Conservation (phyloP, 2,113 vertebrate genomes). For the Rhabdornis inornatus region DNA sequence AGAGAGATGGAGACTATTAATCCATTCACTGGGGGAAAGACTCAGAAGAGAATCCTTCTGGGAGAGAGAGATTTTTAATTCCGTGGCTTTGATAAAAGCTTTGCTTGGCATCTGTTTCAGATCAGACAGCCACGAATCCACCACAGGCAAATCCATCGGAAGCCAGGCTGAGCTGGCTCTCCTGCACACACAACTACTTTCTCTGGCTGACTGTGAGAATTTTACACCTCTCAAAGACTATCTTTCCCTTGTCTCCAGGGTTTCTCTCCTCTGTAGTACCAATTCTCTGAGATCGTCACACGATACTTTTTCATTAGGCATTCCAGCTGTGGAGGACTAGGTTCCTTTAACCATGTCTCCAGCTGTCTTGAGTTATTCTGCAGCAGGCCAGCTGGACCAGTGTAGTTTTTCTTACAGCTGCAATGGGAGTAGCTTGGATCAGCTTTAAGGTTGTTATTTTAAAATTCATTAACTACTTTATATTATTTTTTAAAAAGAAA, state of each 20-base stretch:
- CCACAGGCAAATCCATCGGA: constrained; percentile 26
- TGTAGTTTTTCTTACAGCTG: constrained; percentile 2
- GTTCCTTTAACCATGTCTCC: not conserved
- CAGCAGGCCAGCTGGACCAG: constrained; percentile 14
- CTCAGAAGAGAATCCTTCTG: not conserved
- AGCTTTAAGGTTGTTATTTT: not conserved
- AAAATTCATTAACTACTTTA: not conserved
- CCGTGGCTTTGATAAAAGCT: constrained; percentile 51
- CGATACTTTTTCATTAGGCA: not conserved
- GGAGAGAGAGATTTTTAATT: constrained; percentile 23
- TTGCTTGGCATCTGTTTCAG: constrained; percentile 13
- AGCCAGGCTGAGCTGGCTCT: not conserved
- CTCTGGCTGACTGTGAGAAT: constrained; percentile 29
- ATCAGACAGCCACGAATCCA: constrained; percentile 11
- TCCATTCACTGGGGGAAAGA: not conserved
- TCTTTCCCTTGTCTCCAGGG: constrained; percentile 7
- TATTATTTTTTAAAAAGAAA: not conserved
- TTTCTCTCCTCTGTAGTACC: not conserved
- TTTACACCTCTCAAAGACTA: constrained; percentile 21
- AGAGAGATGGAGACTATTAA: not conserved
- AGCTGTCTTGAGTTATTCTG: constrained; percentile 19
- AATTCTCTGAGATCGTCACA: not conserved
- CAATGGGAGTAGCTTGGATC: not conserved
- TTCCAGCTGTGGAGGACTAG: constrained; percentile 6
- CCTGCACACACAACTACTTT: not conserved